Evolutionary conservation across 2,113 vertebrate species (phyloP), one percentile per base, ranked within the genome.

Genomic region (Columbina picui): DNA sequence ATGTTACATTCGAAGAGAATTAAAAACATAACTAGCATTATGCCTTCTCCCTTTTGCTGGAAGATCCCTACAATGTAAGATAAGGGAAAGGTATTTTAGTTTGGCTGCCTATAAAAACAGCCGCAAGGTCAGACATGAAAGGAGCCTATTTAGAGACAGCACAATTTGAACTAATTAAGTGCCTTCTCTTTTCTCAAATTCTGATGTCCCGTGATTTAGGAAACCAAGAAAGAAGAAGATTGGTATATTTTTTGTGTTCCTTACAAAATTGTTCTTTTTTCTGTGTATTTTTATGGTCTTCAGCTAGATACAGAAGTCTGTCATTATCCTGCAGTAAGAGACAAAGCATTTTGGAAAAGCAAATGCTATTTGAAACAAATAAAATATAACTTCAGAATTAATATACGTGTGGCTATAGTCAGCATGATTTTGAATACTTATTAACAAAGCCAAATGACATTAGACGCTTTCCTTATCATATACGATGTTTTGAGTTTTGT

Each of bases 41-140:
- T 38, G 43, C 38, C n/a, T 86, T 81, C 50, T 63, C 56, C 38
- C 49, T 80, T 50, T 83, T 57, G 50, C 34, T 79, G 47, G 60
- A 83, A 81, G 55, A 86, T 50, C 78, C 20, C n/a, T 34, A 45
- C 26, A 23, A 21, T 80, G 27, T 65, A 29, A 93, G 53, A 83
- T 47, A 93, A 86, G 52, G n/a, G 65, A 81, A 96, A 87, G 30
- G 8, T 93, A 90, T 88, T 95, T 90, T 64, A 84, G 5, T 67
- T 75, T 92, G 71, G 4, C 47, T 86, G 59, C 23, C 60, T 87
- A 23, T 39, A 71, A 87, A 93, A 92, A 92, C 26, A 81, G 41
- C 8, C 38, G 78, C 52, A 90, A 71, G 34, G 64, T 87, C 80
- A 92, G 47, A 75, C 34, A 78, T 63, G 67, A 84, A 91, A 87